phyloP scores from a whole-genome alignment of 35 echinoderm and acorn worm species.

The Hemicentrotus pulcherrimus region DNA sequence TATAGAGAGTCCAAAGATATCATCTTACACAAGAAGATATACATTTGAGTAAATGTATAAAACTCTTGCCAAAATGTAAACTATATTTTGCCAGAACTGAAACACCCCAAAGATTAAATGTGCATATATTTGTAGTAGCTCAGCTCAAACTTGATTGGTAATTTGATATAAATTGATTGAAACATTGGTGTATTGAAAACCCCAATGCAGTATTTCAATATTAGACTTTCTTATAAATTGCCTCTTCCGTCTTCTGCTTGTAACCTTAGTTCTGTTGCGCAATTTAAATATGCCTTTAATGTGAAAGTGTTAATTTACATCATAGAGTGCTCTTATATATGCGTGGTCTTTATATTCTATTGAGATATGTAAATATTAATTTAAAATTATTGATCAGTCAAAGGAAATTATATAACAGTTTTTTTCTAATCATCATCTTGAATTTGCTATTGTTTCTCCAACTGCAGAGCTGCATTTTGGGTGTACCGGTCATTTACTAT shows the following conservation, averaged over 20 bases:
- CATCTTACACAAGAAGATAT: neutral
- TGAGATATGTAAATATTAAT: neutral
- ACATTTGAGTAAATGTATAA: neutral
- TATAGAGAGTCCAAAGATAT: neutral
- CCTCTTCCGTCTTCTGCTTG: neutral
- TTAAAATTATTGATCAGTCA: neutral
- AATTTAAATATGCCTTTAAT: neutral
- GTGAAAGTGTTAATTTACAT: neutral
- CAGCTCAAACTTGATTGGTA: too few species aligned
- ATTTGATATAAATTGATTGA: too few species aligned
- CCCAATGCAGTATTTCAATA: neutral
- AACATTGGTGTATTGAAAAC: neutral
- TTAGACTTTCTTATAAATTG: neutral
- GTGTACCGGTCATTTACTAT: neutral
- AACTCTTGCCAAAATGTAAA: neutral
- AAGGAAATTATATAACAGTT: neutral
- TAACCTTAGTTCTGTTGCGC: neutral
- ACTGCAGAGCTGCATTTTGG: neutral
- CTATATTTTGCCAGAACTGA: neutral
- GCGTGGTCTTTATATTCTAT: neutral
- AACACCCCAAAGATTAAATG: neutral
- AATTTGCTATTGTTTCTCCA: neutral
- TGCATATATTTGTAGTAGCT: neutral
- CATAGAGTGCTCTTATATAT: neutral
- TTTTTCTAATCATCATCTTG: neutral